A percentile compares a stretch with the other conserved stretches of the same genome.
Conservation (phyloP, 2,888 invertebrate genomes). For the Thera obeliscata region DNA sequence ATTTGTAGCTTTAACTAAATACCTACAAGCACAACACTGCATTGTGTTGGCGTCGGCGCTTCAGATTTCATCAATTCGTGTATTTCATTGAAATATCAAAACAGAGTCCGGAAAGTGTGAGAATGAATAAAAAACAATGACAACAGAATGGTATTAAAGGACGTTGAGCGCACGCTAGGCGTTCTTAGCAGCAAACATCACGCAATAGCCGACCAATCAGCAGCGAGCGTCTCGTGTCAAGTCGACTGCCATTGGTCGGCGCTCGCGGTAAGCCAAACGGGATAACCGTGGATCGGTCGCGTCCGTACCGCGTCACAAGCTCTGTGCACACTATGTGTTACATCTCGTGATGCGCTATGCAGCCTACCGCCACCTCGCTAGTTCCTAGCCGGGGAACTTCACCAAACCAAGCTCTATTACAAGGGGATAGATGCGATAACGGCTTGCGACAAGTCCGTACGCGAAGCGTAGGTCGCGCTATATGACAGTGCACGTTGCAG, state of each 20-base stretch:
- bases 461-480: conserved; percentile 57
- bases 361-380: conserved; percentile 65
- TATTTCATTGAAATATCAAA: conserved; percentile 48
- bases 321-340: conserved; percentile 51
- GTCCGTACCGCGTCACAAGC: conserved; percentile 36
- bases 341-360: conserved; percentile 53
- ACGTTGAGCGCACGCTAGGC: conserved; percentile 25
- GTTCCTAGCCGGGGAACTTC: conserved; percentile 24
- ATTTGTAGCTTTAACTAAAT: background rate
- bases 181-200: background rate
- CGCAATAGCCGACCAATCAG: conserved; percentile 25
- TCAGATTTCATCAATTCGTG: conserved; percentile 45
- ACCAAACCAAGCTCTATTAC: conserved; percentile 37
- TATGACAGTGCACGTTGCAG: conserved; percentile 48
- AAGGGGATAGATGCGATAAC: conserved; percentile 28
- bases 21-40: background rate
- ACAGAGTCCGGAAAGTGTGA: conserved; percentile 63
- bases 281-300: conserved; percentile 22
- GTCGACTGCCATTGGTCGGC: conserved; percentile 16
- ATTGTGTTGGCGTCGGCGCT: conserved; percentile 35
- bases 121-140: conserved; percentile 66
- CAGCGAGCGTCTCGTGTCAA: conserved; percentile 6
- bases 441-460: conserved; percentile 45
- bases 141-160: conserved; percentile 55
- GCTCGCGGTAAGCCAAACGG: conserved; percentile 14